Percentiles rank a stretch among this genome's conserved stretches.
Conservation (phyloP, 2,888 invertebrate species). For the Amblyteles armatorius region DNA sequence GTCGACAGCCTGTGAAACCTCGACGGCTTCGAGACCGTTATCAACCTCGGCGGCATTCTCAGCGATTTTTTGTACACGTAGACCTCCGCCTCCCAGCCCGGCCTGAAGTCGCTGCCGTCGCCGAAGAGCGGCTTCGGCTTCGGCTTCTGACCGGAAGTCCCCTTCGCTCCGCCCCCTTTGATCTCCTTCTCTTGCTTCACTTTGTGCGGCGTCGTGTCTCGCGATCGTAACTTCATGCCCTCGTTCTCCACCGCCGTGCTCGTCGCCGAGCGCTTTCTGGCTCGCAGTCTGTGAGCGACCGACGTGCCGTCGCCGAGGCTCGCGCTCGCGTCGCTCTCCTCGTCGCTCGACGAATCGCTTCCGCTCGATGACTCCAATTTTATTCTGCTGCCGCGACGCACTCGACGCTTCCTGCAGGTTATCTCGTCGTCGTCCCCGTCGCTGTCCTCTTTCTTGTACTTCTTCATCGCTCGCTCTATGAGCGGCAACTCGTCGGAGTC, state of each 20-base stretch:
- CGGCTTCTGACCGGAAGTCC: conserved; percentile 71
- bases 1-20: conserved; percentile 90
- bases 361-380: conserved; percentile 81
- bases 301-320: conserved; percentile 77
- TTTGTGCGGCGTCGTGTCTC: conserved; percentile 80
- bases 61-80: conserved; percentile 93
- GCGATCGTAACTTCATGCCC: conserved; percentile 81
- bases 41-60: conserved; percentile 92
- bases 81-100: conserved; percentile 94
- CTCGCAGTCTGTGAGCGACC: conserved; percentile 81
- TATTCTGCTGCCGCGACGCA: conserved; percentile 81
- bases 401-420: conserved; percentile 77
- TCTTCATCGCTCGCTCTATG: conserved; percentile 78
- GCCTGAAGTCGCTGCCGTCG: conserved; percentile 90
- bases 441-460: conserved; percentile 72
- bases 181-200: conserved; percentile 76
- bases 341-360: conserved; percentile 79
- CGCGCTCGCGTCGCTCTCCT: conserved; percentile 77
- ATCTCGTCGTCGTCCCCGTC: conserved; percentile 77
- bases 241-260: conserved; percentile 76
- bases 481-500: conserved; percentile 80
- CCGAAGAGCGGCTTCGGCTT: conserved; percentile 88
- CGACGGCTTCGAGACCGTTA: conserved; percentile 91
- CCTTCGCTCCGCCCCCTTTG: conserved; percentile 79
- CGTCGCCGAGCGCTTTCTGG: conserved; percentile 78